A percentile compares a stretch with the other conserved stretches of the same genome.
Conservation (phyloP, 2,113 vertebrate species). For the Scomber japonicus region DNA sequence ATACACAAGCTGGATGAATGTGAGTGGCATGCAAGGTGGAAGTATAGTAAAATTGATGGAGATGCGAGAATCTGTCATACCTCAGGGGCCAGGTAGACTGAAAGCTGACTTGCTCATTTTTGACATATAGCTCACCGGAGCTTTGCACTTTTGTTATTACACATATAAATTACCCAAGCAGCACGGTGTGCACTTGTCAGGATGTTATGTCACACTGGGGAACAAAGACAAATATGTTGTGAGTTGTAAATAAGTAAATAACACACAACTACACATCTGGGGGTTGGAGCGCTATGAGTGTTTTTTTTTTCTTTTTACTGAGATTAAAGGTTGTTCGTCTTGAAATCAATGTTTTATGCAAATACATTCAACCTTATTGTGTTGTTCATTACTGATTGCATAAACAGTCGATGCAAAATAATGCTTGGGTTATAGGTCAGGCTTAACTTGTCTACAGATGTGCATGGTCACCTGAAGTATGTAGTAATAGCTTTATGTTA, state of each 20-base stretch:
- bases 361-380: conserved; percentile 39
- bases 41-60: neutral
- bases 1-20: neutral
- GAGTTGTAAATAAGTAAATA: conserved; percentile 47
- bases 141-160: conserved; percentile 61
- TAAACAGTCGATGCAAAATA: conserved; percentile 46
- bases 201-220: conserved; percentile 47
- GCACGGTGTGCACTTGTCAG: conserved; percentile 42
- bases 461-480: conserved; percentile 13
- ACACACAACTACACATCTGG: conserved; percentile 44
- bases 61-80: neutral
- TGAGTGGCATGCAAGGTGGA: conserved; percentile 4
- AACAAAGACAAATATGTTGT: conserved; percentile 50
- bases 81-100: conserved; percentile 14
- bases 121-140: conserved; percentile 55
- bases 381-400: conserved; percentile 49
- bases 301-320: conserved; percentile 21
- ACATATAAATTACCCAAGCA: conserved; percentile 51
- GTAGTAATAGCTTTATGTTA: neutral
- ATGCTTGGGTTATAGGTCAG: conserved; percentile 39
- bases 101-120: conserved; percentile 41
- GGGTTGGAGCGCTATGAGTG: conserved; percentile 6
- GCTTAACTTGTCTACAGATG: neutral
- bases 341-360: conserved; percentile 45
- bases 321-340: conserved; percentile 59